These are phyloP conservation scores for Trachelus troglodyta DNA, from an alignment of 2,888 invertebrate genomes.

Conservation along the genomic window DNA sequence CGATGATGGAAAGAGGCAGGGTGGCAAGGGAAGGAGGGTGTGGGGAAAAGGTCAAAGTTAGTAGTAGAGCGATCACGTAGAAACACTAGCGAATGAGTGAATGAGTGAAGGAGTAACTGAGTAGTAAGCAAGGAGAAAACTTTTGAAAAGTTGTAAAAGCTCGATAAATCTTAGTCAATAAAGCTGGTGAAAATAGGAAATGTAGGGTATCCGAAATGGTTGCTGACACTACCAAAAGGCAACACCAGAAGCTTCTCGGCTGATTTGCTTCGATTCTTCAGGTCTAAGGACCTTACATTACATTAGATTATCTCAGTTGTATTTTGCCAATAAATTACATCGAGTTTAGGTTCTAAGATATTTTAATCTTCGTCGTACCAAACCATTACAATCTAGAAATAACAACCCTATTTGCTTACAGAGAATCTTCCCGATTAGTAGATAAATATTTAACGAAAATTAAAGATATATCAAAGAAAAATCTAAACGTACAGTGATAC, in stretches of 20 bases:
- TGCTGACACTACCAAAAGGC: background rate
- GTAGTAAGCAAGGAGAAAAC: background rate
- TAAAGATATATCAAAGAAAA: background rate
- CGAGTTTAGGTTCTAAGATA: background rate
- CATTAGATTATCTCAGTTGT: background rate
- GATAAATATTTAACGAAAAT: background rate
- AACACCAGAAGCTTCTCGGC: background rate
- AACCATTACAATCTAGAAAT: background rate
- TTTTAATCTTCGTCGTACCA: background rate
- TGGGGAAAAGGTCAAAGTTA: background rate
- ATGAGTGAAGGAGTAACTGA: background rate
- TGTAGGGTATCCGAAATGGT: background rate
- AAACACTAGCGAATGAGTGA: background rate
- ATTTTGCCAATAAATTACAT: background rate
- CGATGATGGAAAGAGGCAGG: background rate
- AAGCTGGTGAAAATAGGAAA: background rate
- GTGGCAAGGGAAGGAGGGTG: background rate
- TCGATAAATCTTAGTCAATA: background rate
- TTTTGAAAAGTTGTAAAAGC: background rate
- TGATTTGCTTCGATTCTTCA: background rate
- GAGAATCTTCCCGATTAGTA: background rate
- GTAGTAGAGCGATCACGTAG: background rate
- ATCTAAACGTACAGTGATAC: background rate
- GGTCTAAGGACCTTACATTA: background rate
- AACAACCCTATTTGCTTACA: background rate